Percentiles rank a stretch among this genome's conserved stretches.
Conservation (phyloP, 2,113 vertebrate species). For the Arvicanthis niloticus region DNA sequence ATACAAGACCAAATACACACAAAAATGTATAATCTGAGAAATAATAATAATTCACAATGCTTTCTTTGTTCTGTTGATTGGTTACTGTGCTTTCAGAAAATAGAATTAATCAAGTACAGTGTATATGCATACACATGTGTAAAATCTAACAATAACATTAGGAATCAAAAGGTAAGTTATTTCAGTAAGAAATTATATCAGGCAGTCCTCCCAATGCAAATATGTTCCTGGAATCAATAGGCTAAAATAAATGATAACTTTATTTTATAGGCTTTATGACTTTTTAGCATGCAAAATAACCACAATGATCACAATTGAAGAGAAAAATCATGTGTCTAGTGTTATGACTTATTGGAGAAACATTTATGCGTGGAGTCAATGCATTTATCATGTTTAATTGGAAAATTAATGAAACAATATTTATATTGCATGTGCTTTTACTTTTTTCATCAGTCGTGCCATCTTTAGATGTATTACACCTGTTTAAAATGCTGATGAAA, state of each 20-base stretch:
- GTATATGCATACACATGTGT: not conserved
- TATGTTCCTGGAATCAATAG: not conserved
- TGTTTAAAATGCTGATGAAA: conserved; percentile 67
- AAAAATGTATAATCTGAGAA: not conserved
- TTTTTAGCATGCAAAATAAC: conserved; percentile 65
- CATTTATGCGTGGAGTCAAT: conserved; percentile 50
- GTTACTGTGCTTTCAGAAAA: conserved; percentile 29
- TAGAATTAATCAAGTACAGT: conserved; percentile 24
- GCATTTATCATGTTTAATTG: conserved; percentile 75
- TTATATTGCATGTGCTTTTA: conserved; percentile 41
- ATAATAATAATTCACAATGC: not conserved
- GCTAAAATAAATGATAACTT: conserved; percentile 51
- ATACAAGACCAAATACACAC: not conserved
- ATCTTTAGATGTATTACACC: conserved; percentile 64
- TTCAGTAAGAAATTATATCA: conserved; percentile 25
- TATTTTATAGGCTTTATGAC: conserved; percentile 27
- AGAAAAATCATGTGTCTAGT: conserved; percentile 45
- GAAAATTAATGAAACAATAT: conserved; percentile 76
- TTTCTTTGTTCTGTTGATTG: conserved; percentile 18
- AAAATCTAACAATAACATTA: conserved; percentile 31
- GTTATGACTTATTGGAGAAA: conserved; percentile 71
- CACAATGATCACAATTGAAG: conserved; percentile 32
- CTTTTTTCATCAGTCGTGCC: conserved; percentile 32
- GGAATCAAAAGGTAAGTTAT: conserved; percentile 43
- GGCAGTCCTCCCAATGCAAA: not conserved